Conservation (phyloP, 2,888 invertebrate genomes). For the Pomacea canaliculata region DNA sequence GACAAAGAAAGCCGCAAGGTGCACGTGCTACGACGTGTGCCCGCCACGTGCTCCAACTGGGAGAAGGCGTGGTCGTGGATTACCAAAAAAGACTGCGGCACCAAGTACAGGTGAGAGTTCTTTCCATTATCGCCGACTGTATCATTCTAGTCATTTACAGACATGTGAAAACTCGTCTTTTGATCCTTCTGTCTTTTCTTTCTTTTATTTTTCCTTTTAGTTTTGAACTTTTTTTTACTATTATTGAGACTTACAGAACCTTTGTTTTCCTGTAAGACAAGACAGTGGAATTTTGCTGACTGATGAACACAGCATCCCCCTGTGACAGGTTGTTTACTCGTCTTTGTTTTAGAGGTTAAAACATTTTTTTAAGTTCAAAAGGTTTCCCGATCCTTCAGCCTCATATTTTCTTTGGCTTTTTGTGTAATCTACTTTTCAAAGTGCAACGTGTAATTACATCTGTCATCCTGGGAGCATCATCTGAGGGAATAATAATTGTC, state of each 20-base stretch:
- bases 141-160: neutral
- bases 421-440: too few relatives aligned
- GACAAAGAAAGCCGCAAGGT: slow-evolving; percentile 40
- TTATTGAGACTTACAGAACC: neutral
- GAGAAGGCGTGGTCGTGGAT: slow-evolving; percentile 62
- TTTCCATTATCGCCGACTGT: neutral
- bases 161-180: too few relatives aligned
- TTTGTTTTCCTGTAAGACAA: neutral
- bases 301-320: too few relatives aligned
- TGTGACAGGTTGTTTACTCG: too few relatives aligned
- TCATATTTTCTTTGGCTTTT: too few relatives aligned
- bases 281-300: too few relatives aligned
- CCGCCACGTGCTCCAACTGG: slow-evolving; percentile 61
- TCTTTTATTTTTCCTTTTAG: neutral
- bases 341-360: too few relatives aligned
- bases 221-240: neutral
- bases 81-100: slow-evolving; percentile 56
- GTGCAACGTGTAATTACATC: too few relatives aligned
- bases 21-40: slow-evolving; percentile 51
- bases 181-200: neutral
- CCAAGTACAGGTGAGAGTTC: slow-evolving; percentile 56
- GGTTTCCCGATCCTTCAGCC: too few relatives aligned
- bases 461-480: too few relatives aligned
- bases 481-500: too few relatives aligned
- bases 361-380: too few relatives aligned